These are phyloP conservation scores for Meghimatium bilineatum DNA, from an alignment of 2,888 invertebrate genomes.

Conservation along the genomic window DNA sequence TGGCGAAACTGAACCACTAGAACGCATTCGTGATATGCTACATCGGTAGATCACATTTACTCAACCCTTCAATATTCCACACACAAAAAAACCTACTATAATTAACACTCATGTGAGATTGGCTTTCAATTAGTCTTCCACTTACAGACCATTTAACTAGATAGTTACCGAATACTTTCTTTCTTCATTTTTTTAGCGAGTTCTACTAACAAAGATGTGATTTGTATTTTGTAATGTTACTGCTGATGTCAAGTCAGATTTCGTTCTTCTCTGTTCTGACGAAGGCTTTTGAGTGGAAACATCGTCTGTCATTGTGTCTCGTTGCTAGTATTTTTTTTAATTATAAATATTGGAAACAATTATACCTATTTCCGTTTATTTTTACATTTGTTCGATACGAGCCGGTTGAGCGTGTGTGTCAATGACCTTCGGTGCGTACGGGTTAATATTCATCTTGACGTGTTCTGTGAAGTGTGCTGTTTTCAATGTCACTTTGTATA, in stretches of 20 bases:
- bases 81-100: background rate
- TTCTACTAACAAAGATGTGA: background rate
- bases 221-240: background rate
- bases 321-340: no score
- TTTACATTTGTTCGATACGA: no score
- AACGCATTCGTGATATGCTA: background rate
- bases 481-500: no score
- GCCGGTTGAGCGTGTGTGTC: no score
- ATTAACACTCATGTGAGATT: background rate
- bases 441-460: no score
- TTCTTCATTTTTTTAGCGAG: background rate
- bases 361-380: no score
- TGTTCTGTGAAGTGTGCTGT: no score
- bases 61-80: background rate
- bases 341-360: no score
- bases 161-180: background rate
- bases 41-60: background rate
- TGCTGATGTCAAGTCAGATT: background rate
- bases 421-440: no score
- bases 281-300: no score
- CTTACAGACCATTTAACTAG: background rate
- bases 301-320: no score
- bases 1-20: background rate
- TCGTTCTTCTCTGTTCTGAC: no score
- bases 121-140: background rate